These are phyloP conservation scores for Botia kubotai DNA, from an alignment of 2,797 vertebrate species.

Conservation along the genomic window DNA sequence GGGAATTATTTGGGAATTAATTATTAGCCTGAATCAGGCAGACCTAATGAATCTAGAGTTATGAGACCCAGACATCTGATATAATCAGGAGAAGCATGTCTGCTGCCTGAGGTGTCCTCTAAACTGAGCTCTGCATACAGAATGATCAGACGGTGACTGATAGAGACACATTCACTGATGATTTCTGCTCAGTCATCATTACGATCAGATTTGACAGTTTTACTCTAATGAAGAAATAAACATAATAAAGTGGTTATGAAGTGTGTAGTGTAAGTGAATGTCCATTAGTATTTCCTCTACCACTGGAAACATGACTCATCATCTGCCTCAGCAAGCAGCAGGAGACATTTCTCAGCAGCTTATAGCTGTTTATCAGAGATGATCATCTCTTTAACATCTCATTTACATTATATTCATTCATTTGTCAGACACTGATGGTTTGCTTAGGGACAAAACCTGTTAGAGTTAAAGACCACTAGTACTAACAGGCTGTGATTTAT, in stretches of 20 bases:
- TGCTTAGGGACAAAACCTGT: too few relatives aligned
- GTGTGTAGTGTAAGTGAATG: not conserved
- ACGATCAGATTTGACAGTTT: not conserved
- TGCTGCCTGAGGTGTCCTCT: constrained; percentile 37
- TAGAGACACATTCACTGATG: not conserved
- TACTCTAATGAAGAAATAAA: not conserved
- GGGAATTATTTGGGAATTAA: constrained; percentile 60
- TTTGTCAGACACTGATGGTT: not conserved
- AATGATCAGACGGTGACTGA: constrained; percentile 17
- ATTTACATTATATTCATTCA: constrained; percentile 12
- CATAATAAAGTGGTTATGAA: not conserved
- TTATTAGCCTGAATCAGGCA: constrained; percentile 40
- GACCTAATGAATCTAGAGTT: constrained; percentile 57
- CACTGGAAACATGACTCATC: constrained; percentile 53
- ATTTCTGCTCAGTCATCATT: not conserved
- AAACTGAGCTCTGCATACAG: constrained; percentile 39
- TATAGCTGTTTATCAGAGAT: constrained; percentile 60
- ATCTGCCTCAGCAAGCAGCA: constrained; percentile 45
- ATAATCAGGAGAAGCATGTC: constrained; percentile 32
- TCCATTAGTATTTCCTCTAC: constrained; percentile 15
- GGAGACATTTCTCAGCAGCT: constrained; percentile 35
- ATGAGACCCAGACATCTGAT: constrained; percentile 59
- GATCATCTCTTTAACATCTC: constrained; percentile 40
- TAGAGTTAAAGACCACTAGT: not conserved
- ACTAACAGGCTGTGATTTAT: not conserved